Conservation (phyloP, 23 tunicate species). For the Trididemnum clinides region DNA sequence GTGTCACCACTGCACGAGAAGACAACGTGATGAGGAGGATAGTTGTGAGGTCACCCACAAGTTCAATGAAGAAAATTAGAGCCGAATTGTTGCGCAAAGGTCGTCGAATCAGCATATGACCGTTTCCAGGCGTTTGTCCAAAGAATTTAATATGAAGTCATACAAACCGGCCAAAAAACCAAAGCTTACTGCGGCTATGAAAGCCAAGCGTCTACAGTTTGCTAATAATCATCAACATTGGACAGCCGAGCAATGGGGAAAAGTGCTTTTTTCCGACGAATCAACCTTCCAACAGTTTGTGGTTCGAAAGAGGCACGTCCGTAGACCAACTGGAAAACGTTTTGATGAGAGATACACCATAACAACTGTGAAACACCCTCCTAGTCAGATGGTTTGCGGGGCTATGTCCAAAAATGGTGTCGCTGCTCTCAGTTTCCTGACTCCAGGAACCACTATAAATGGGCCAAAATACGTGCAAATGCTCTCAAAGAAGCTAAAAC, state of each 20-base stretch:
- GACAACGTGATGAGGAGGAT: too few relatives aligned
- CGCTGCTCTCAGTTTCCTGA: constrained; percentile 1
- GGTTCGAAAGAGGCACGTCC: constrained; percentile 11
- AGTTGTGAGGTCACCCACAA: too few relatives aligned
- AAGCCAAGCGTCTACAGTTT: constrained; percentile 1
- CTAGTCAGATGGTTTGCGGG: constrained; percentile 34
- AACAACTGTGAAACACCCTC: constrained; percentile 29
- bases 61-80: too few relatives aligned
- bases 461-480: constrained; percentile 7
- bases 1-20: too few relatives aligned
- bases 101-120: too few relatives aligned
- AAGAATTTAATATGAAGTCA: constrained; percentile 10
- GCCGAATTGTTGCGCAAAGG: too few relatives aligned
- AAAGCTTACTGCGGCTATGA: constrained; percentile 12
- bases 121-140: neutral
- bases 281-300: constrained; percentile 25
- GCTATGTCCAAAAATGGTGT: constrained; percentile 3
- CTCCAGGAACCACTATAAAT: constrained; percentile 28
- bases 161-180: constrained; percentile 29
- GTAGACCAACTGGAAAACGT: constrained; percentile 18
- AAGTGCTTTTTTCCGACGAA: constrained; percentile 25
- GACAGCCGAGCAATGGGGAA: constrained; percentile 12
- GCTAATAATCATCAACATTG: constrained; percentile 13
- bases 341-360: constrained; percentile 14
- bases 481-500: constrained; percentile 7